These are phyloP conservation scores for Chironomus tentans DNA, from an alignment of 2,888 invertebrate genomes.

Conservation along the genomic window DNA sequence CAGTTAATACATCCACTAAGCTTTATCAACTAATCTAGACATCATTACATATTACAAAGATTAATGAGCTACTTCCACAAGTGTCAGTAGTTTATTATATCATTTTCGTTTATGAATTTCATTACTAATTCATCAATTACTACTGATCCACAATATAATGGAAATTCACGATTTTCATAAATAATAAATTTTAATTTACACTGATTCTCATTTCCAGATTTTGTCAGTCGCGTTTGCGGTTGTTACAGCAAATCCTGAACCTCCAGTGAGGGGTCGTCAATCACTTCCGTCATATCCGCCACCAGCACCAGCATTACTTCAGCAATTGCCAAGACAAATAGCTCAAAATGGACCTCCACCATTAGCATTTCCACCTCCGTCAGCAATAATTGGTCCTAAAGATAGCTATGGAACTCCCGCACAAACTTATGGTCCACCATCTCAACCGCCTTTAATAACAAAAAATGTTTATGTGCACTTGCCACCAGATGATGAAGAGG, in stretches of 20 bases:
- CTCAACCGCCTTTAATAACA: constrained; percentile 37
- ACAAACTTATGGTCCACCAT: constrained; percentile 38
- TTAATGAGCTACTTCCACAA: no score
- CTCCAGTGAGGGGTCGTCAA: constrained; percentile 32
- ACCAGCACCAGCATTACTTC: neutral
- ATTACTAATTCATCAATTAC: neutral
- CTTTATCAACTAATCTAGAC: no score
- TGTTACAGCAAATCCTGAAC: constrained; percentile 42
- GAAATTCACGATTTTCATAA: neutral
- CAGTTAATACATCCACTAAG: no score
- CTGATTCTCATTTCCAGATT: constrained; percentile 31
- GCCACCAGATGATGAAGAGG: constrained; percentile 46
- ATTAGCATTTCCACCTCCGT: constrained; percentile 30
- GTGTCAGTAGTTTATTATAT: neutral
- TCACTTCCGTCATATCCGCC: neutral
- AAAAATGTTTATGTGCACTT: constrained; percentile 48
- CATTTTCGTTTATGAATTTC: neutral
- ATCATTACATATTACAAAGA: no score
- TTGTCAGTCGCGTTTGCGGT: constrained; percentile 38
- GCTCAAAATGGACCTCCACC: constrained; percentile 30
- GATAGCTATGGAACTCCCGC: no score
- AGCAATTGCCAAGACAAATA: constrained; percentile 21
- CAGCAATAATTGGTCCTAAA: neutral
- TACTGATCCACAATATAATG: neutral
- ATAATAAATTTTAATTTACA: neutral